Evolutionary conservation across 2,888 invertebrate genomes (phyloP).

Genomic region (Eumerus sabulonum): DNA sequence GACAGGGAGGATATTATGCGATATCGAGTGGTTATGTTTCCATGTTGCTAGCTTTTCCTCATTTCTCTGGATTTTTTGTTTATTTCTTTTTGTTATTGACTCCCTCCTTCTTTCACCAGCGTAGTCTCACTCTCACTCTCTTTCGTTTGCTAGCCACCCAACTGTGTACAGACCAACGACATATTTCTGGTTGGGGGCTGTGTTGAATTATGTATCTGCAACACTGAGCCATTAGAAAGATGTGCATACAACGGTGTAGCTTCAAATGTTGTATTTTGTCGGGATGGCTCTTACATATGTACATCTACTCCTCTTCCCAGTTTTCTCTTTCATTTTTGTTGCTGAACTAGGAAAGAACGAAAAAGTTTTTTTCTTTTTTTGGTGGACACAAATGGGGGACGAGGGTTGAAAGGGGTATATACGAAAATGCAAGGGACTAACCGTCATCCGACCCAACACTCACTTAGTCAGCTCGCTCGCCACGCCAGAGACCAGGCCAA

Average conservation of each 20-base stretch:
- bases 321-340: constrained; percentile 36
- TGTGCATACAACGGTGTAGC: constrained; percentile 49
- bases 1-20: constrained; percentile 51
- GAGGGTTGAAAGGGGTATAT: too few relatives aligned
- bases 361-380: too few relatives aligned
- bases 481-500: too few relatives aligned
- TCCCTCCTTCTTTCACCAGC: not conserved
- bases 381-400: too few relatives aligned
- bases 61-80: constrained; percentile 61
- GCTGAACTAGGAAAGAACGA: constrained; percentile 21
- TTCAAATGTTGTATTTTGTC: constrained; percentile 38
- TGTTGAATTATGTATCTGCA: constrained; percentile 46
- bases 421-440: too few relatives aligned
- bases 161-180: constrained; percentile 6
- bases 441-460: constrained; percentile 20
- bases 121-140: constrained; percentile 32
- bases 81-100: constrained; percentile 44
- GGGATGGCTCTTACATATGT: constrained; percentile 57
- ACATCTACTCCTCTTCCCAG: constrained; percentile 58
- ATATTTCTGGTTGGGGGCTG: constrained; percentile 17
- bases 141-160: constrained; percentile 22
- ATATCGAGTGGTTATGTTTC: constrained; percentile 42
- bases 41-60: constrained; percentile 64
- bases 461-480: constrained; percentile 23
- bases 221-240: constrained; percentile 47